Evolutionary conservation across 30 jellyfish, hydroid and myxozoan species (phyloP), one percentile per base, ranked within the genome.

Genomic region (Clytia hemisphaerica): DNA sequence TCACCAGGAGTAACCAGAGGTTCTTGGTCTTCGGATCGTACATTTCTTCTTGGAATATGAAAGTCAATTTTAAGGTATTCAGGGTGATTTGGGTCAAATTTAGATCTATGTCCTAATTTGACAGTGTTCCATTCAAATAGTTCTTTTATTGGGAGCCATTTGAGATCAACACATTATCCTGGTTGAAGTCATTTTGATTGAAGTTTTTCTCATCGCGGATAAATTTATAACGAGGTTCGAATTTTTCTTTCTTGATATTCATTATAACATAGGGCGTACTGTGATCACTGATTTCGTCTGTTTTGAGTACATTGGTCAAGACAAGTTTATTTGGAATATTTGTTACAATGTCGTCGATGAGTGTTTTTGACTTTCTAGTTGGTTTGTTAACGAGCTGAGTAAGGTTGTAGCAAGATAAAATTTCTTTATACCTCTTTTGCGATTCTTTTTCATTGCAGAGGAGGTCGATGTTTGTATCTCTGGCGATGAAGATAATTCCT

Each of bases 301-400:
- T 34, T 42, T 72, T 71, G 24, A 74, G 30, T n/a, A 74, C 72
- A 27, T 46, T 83, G 4, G 71, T 46, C 6, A n/a, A 25, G 15
- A 40, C 29, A 16, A 49, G 57, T 27, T 31, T 35, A 18, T 37
- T 47, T 4, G 80, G 81, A 24, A 37, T 37, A 58, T 55, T 72
- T 35, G 82, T 47, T n/a, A 62, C 50, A 2, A 71, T 80, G 60
- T 80, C 77, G 82, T 80, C 94, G 36, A 80, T 72, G 61, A 80
- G 82, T 3, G 82, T 80, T 48, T 29, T n/a, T 29, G 75, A 30
- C 42, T 80, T 80, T 47, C 66, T 72, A 45, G 83, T 80, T 53
- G 81, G 65, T 62, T 80, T 60, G 32, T 25, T 35, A 2, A 80
- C 75, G 38, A 45, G 80, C 61, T 71, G 87, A 57, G 57, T 67